Percentiles rank a stretch among this genome's conserved stretches.
Evolutionary conservation across 2,113 vertebrate species (phyloP).

Genomic region (Cichladusa arquata): DNA sequence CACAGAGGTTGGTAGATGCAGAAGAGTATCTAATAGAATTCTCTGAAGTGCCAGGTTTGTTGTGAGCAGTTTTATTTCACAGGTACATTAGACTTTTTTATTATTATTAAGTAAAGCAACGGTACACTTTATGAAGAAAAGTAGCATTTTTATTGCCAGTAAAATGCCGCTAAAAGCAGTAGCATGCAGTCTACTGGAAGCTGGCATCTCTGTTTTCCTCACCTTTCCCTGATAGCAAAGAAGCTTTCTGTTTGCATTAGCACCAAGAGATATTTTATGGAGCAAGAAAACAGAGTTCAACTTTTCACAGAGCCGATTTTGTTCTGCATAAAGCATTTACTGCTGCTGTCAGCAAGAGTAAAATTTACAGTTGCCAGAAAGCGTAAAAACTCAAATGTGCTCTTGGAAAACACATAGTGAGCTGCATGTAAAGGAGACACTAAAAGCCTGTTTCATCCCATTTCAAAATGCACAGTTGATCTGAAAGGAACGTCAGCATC

Average conservation of each 20-base stretch:
- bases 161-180: conserved; percentile 19
- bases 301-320: conserved; percentile 58
- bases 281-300: conserved; percentile 62
- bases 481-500: conserved; percentile 32
- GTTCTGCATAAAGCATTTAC: conserved; percentile 65
- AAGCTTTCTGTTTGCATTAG: conserved; percentile 51
- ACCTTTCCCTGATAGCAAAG: conserved; percentile 27
- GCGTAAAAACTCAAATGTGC: conserved; percentile 44
- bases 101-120: neutral
- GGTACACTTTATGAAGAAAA: neutral
- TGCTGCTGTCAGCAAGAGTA: conserved; percentile 64
- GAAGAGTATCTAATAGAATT: neutral
- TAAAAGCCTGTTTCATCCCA: conserved; percentile 46
- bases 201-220: conserved; percentile 6
- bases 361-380: conserved; percentile 66
- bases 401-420: conserved; percentile 43
- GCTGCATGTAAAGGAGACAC: conserved; percentile 49
- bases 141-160: neutral
- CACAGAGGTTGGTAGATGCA: neutral
- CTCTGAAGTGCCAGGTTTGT: neutral
- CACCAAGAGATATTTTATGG: conserved; percentile 45
- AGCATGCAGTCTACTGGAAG: neutral
- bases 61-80: neutral
- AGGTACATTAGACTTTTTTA: neutral
- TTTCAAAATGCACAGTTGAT: conserved; percentile 47